Conservation (phyloP, 1,140 invertebrate species). For the Zaprionus ghesquierei region DNA sequence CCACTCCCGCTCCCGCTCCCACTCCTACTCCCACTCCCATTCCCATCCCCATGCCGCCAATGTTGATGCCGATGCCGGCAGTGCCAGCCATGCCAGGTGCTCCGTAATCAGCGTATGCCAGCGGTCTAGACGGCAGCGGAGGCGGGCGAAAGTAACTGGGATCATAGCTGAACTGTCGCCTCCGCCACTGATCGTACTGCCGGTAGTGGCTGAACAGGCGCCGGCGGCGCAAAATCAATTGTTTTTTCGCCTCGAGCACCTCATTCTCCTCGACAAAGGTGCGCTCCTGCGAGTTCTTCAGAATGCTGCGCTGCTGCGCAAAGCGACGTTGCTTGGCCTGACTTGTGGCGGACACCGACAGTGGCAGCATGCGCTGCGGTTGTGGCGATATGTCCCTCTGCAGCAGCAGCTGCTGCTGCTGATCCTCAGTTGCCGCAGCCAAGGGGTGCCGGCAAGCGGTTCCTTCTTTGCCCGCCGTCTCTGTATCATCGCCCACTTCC, state of each 20-base stretch:
- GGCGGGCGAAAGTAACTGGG: constrained; percentile 80
- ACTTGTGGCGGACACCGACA: constrained; percentile 47
- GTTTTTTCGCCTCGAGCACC: constrained; percentile 78
- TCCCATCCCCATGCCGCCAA: constrained; percentile 24
- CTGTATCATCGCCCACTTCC: constrained; percentile 11
- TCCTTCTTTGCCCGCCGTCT: constrained; percentile 1
- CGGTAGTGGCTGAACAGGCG: constrained; percentile 79
- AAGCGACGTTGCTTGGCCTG: constrained; percentile 60
- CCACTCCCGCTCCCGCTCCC: constrained; percentile 17
- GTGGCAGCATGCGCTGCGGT: constrained; percentile 53
- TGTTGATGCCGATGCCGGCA: constrained; percentile 33
- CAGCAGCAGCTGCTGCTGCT: constrained; percentile 33
- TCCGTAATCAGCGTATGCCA: constrained; percentile 68
- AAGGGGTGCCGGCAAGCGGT: constrained; percentile 8
- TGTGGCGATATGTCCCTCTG: constrained; percentile 23
- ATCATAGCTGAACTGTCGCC: constrained; percentile 80
- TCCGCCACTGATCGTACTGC: constrained; percentile 81
- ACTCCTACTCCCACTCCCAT: constrained; percentile 1
- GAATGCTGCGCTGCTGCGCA: constrained; percentile 75
- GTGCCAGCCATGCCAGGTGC: constrained; percentile 46
- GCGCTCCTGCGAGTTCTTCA: constrained; percentile 77
- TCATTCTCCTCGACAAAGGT: constrained; percentile 73
- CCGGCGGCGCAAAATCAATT: constrained; percentile 74
- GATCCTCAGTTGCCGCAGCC: constrained; percentile 28
- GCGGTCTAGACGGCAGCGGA: constrained; percentile 68